Percentiles rank a stretch among this genome's conserved stretches.
These are phyloP conservation scores for Microctenopoma lineatum DNA, from an alignment of 2,797 vertebrate genomes.

Conservation along the genomic window DNA sequence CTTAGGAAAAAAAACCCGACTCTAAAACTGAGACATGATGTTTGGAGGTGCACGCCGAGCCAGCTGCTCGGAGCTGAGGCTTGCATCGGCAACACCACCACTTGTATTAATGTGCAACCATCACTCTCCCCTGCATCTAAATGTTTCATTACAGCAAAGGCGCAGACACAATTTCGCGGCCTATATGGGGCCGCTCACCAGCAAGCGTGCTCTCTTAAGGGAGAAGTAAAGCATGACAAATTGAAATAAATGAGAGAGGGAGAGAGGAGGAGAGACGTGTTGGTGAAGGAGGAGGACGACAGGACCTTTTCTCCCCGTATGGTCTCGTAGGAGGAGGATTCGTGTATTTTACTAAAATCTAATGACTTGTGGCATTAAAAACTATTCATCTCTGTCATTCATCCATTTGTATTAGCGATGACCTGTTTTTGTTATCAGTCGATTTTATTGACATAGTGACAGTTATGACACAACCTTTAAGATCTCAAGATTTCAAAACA, in stretches of 20 bases:
- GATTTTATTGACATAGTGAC: background rate
- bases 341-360: constrained; percentile 55
- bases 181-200: constrained; percentile 76
- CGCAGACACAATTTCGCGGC: constrained; percentile 81
- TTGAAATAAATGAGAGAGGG: constrained; percentile 87
- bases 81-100: constrained; percentile 56
- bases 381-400: constrained; percentile 28
- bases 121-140: constrained; percentile 81
- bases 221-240: constrained; percentile 86
- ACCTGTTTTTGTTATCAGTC: constrained; percentile 15
- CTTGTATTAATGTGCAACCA: constrained; percentile 79
- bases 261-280: constrained; percentile 57
- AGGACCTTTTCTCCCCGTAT: constrained; percentile 66
- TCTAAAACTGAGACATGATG: constrained; percentile 40
- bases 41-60: constrained; percentile 38
- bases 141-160: constrained; percentile 84
- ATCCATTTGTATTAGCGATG: constrained; percentile 22
- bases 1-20: constrained; percentile 24
- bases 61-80: constrained; percentile 42
- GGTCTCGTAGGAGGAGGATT: constrained; percentile 49
- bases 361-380: constrained; percentile 36
- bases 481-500: constrained; percentile 26
- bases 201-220: constrained; percentile 76
- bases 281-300: constrained; percentile 55
- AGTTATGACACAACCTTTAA: constrained; percentile 11